Conservation (phyloP, 2,113 vertebrate species). For the Apodemus sylvaticus region DNA sequence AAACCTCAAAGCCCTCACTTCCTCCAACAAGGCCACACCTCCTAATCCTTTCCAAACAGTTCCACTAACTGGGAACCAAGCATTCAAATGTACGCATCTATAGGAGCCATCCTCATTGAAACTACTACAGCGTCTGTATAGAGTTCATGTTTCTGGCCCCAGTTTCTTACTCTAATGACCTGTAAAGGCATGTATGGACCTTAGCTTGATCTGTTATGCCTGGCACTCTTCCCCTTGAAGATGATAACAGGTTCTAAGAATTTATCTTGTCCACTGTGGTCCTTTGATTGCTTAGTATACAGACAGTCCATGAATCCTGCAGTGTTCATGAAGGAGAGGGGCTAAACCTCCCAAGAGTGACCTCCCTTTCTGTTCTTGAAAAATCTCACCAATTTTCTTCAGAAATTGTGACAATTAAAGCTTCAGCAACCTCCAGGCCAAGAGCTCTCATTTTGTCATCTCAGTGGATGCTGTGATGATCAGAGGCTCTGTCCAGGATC, state of each 20-base stretch:
- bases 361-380: neutral
- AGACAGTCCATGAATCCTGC: neutral
- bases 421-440: neutral
- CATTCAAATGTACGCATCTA: neutral
- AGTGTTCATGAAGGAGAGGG: neutral
- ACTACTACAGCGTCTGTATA: neutral
- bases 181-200: conserved; percentile 25
- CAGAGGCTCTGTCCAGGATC: neutral
- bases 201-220: neutral
- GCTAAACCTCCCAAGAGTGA: neutral
- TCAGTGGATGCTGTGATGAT: neutral
- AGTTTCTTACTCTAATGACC: conserved; percentile 9
- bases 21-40: neutral
- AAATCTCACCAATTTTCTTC: neutral
- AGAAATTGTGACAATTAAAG: neutral
- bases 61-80: neutral
- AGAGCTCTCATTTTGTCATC: neutral
- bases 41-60: neutral
- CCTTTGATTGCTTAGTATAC: neutral
- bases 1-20: neutral
- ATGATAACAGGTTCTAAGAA: neutral
- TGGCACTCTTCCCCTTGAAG: neutral
- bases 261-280: neutral
- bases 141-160: neutral
- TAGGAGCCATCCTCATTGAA: neutral